A percentile compares a stretch with the other conserved stretches of the same genome.
Conservation (phyloP, 2,113 vertebrate species). For the Oncorhynchus kisutch region DNA sequence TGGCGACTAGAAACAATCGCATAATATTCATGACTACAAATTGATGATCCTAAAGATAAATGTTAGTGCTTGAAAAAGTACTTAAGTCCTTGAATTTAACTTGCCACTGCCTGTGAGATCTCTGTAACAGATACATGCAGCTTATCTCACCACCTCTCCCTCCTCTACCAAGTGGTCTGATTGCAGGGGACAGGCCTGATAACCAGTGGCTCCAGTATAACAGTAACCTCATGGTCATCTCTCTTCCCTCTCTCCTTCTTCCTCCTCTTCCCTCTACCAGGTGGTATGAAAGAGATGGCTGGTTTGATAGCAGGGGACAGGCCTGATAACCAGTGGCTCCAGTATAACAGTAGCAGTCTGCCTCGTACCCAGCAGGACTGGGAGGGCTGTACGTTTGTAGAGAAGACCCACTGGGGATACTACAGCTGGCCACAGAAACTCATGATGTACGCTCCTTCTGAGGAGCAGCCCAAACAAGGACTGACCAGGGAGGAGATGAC, state of each 20-base stretch:
- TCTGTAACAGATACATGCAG: no score
- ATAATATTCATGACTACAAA: no score
- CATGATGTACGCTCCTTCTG: slow-evolving; percentile 84
- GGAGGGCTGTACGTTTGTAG: slow-evolving; percentile 87
- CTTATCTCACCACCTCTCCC: background rate
- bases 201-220: slow-evolving; percentile 94
- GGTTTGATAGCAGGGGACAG: slow-evolving; percentile 83
- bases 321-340: slow-evolving; percentile 91
- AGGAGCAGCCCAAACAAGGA: slow-evolving; percentile 89
- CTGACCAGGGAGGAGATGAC: slow-evolving; percentile 85
- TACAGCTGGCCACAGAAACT: slow-evolving; percentile 91
- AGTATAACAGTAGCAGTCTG: slow-evolving; percentile 84
- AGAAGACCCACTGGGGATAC: slow-evolving; percentile 98
- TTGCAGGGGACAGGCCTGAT: slow-evolving; percentile 87
- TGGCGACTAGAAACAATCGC: no score
- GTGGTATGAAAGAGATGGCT: slow-evolving; percentile 65
- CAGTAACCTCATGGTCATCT: slow-evolving; percentile 58
- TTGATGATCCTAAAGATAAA: no score
- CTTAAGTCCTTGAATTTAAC: no score
- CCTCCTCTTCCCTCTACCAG: slow-evolving; percentile 54
- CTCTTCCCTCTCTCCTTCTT: background rate
- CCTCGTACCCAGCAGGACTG: slow-evolving; percentile 86
- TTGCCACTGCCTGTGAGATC: no score
- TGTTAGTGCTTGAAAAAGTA: no score
- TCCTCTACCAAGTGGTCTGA: slow-evolving; percentile 69